Evolutionary conservation across 37 sponge, comb jelly and placozoan species (phyloP), one percentile per base, ranked within the genome.

Genomic region (Ephydatia muelleri): DNA sequence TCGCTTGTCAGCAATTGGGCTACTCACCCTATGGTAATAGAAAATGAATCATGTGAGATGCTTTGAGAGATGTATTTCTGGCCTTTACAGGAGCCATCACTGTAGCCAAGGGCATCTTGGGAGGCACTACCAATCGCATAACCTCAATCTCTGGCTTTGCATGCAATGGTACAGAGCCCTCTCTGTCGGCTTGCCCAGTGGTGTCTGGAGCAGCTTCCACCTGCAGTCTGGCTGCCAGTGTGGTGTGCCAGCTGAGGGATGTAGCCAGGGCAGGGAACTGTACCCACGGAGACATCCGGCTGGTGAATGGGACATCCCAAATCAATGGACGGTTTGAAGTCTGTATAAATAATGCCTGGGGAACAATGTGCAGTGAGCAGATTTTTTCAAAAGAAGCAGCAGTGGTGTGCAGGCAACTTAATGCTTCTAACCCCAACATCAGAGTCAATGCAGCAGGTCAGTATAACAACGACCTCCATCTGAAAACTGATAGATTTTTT

Each of bases 341-440:
- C 25, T 87, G 88, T 35, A 76, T 87, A 33, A 87, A 87, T 82
- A 66, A 82, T 73, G 88, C 88, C 48, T 87, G 88, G 88, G 88
- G 88, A 2, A 87, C 88, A 68, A 77, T 87, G n/a, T 87, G 88
- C 67, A 33, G 34, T 28, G 22, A 65, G 29, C 40, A 14, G 27
- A 76, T 87, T 38, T 43, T 33, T n/a, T 11, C 27, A 43, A 77
- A 48, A 22, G 88, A 87, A 82, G 88, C 82, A 49, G 82, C 28
- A 5, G 78, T 77, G 31, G 82, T 81, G 13, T 87, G 88, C 43
- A 57, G 29, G 13, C 39, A 65, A 16, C 76, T 82, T 31, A 77
- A 67, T 48, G 82, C 57, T 1, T 5, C 57, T 19, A 57, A 16
- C 16, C 57, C 16, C 16, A 11, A 57, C 6, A 57, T 57, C 57